A percentile compares a stretch with the other conserved stretches of the same genome.
phyloP scores from a whole-genome alignment of 92 coral and sea anemone species.

The Virgularia gustaviana region DNA sequence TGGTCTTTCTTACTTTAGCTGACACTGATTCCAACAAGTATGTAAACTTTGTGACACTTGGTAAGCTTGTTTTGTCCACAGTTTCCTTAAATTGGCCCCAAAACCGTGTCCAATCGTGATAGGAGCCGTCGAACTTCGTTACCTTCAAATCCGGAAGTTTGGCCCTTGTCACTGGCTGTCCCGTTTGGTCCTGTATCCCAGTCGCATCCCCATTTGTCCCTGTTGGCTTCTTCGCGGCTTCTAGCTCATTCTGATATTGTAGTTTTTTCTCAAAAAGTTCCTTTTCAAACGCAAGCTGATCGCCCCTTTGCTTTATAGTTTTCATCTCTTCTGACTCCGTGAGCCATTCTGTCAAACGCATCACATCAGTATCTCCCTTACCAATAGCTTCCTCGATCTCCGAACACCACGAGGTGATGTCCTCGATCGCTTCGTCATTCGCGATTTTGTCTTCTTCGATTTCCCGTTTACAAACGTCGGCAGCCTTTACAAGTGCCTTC shows the following conservation, averaged over 20 bases:
- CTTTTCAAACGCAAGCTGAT: too few species aligned
- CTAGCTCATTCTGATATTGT: constrained; percentile 6
- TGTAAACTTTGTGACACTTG: constrained; percentile 23
- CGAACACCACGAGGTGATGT: neutral
- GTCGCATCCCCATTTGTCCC: neutral
- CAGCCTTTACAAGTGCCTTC: constrained; percentile 12
- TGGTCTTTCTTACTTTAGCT: neutral
- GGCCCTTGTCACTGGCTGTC: neutral
- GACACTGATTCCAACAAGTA: constrained; percentile 1
- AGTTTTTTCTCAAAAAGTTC: constrained; percentile 2
- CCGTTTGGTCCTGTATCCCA: neutral
- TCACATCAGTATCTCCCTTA: neutral
- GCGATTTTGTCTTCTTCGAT: constrained; percentile 21
- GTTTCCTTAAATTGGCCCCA: constrained; percentile 15
- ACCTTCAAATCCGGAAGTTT: constrained; percentile 7
- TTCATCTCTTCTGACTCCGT: neutral
- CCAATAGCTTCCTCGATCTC: neutral
- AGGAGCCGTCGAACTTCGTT: constrained; percentile 23
- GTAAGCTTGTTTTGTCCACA: constrained; percentile 4
- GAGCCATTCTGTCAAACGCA: neutral
- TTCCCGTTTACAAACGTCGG: constrained; percentile 2
- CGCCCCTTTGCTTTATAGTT: neutral
- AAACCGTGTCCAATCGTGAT: constrained; percentile 24
- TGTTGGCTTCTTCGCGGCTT: neutral
- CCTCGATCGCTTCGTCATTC: neutral